Evolutionary conservation across 2,797 vertebrate genomes (phyloP), one percentile per base, ranked within the genome.

Genomic region (Enteromius fasciolatus): DNA sequence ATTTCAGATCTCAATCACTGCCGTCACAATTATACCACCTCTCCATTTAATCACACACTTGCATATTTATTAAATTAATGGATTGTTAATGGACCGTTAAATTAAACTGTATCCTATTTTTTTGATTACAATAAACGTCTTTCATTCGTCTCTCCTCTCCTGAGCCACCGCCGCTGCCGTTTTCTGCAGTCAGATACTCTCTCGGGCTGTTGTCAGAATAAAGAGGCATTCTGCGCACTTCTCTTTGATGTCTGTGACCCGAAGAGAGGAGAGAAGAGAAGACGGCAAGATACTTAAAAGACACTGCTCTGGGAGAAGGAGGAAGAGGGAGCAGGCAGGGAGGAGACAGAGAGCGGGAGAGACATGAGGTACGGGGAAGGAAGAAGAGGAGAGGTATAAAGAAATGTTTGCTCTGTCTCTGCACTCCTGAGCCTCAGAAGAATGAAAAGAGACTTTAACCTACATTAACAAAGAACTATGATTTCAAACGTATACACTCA

Each of bases 171-270:
- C 59, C 2, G 80, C 17, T 75, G 33, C 59, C 11, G 44, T 67
- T 76, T 82, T 50, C 80, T n/a, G 61, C 70, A 75, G 80, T 82
- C 72, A 76, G 80, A 76, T 31, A 44, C 72, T 82, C 80, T 82
- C 63, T 82, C 25, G 18, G 73, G 83, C 52, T 80, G 83, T 74
- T 80, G 83, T 80, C 83, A 85, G 83, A 81, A 61, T 77, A 81
- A 85, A 81, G 67, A 76, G 79, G 75, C 54, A 81, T 77, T 81
- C 79, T 81, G 67, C 23, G 39, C 83, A 70, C 80, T 77, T 77
- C 79, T 28, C 73, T 85, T 81, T 85, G 83, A 85, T 81, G 70
- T 81, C 54, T 70, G 66, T 76, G 66, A 85, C 79, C 83, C 64
- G 79, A 85, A 81, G 83, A 81, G 72, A 61, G 67, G 72, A 67